Base-by-base conservation (phyloP, 2,888 invertebrate species). In the Galerucella nymphaeae region DNA sequence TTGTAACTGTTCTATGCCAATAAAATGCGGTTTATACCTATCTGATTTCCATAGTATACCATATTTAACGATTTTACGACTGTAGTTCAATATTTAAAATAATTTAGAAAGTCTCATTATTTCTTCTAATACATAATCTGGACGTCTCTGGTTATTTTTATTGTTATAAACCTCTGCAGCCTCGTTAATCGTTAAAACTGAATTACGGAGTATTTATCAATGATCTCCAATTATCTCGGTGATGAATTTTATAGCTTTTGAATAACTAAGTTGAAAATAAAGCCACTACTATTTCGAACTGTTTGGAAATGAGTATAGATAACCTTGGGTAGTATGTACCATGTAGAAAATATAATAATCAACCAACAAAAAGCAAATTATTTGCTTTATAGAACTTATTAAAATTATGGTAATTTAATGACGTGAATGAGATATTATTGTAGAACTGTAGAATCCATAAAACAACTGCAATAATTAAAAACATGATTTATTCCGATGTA, bases 161-260 rank as follows among this genome's bases (percentile, higher is more conserved):
- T 45, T 14, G 45, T 45, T 45, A 11, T 45, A 1, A 38, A 8
- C 8, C 8, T 8, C 30, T 45, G 45, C 14, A 45, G 45, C 5
- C 45, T 45, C 30, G 30, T 38, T 38, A 8, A 45, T 14, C 45
- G 45, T 45, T 45, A 45, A 61, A 61, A 38, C 18, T 45, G 45
- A 14, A 18, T 62, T 42, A 38, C 38, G n/a, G 6, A 42, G 20
- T 42, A 62, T 38, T 62, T 62, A 62, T 42, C 45, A 42, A 62
- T 45, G 62, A 62, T 62, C 62, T 62, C 16, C 45, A 62, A 62
- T 62, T 62, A 62, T 45, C 62, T 42, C 16, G 3, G 20, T 62
- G 10, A 13, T 62, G 18, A 62, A 62, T 45, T 62, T 62, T 42
- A 62, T 45, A 14, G 62, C 62, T 45, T 41, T 42, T 42, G 41